A percentile compares a stretch with the other conserved stretches of the same genome.
Conservation (phyloP, 1,140 invertebrate species). For the Trinorchestia longiramus region DNA sequence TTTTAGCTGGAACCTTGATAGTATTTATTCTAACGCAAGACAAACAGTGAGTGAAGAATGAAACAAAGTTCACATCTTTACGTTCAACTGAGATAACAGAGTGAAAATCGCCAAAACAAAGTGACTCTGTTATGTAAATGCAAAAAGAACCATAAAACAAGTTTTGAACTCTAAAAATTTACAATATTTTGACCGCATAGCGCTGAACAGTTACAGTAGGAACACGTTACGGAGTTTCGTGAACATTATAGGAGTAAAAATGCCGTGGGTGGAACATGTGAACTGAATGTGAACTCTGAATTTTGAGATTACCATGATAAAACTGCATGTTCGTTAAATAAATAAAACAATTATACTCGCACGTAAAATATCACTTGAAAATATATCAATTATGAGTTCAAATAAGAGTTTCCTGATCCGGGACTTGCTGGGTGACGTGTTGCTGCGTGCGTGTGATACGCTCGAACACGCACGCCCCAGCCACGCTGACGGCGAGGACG, state of each 20-base stretch:
- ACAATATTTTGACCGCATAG: background rate
- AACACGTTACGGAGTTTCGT: background rate
- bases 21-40: no score
- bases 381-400: conserved; percentile 3
- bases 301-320: background rate
- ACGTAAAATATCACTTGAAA: background rate
- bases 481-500: background rate
- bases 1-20: no score
- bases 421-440: conserved; percentile 26
- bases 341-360: background rate
- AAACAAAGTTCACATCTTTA: no score
- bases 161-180: background rate
- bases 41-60: no score
- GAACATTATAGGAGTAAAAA: no score
- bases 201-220: background rate
- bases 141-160: background rate
- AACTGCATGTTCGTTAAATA: background rate
- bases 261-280: background rate
- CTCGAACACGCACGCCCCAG: background rate
- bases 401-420: conserved; percentile 44
- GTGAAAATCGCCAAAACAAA: background rate
- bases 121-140: background rate
- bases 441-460: background rate
- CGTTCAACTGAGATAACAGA: no score
- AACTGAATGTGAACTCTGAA: background rate